Conservation (phyloP, 1,140 invertebrate genomes). For the Hypothenemus hampei region DNA sequence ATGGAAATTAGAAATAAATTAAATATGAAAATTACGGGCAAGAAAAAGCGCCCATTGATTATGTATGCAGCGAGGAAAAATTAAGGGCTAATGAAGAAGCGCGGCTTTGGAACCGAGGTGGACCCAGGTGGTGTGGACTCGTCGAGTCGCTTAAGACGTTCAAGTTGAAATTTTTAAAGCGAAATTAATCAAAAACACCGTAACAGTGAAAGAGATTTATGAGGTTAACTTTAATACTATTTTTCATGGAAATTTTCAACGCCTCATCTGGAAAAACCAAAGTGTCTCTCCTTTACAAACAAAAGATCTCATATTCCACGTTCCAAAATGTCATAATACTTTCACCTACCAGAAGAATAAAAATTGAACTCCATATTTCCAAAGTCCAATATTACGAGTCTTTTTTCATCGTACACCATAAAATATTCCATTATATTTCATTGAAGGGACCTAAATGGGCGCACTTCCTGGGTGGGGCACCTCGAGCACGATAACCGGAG, state of each 20-base stretch:
- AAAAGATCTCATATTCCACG: no score
- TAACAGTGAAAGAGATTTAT: slow-evolving; percentile 2
- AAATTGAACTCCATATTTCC: no score
- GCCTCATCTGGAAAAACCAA: background rate
- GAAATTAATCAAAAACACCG: slow-evolving; percentile 9
- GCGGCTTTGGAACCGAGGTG: slow-evolving; percentile 30
- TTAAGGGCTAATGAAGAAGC: slow-evolving; percentile 48
- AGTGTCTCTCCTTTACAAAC: no score
- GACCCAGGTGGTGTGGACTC: slow-evolving; percentile 32
- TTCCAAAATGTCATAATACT: no score
- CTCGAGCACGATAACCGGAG: slow-evolving; percentile 29
- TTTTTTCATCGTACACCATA: background rate
- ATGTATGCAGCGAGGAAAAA: slow-evolving; percentile 48
- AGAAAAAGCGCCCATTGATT: slow-evolving; percentile 46
- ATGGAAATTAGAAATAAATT: slow-evolving; percentile 49
- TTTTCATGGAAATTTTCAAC: no score
- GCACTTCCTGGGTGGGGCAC: slow-evolving; percentile 22
- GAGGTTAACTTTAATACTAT: slow-evolving; percentile 1
- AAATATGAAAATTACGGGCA: slow-evolving; percentile 48
- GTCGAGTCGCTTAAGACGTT: background rate
- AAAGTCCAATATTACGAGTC: no score
- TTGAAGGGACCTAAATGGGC: slow-evolving; percentile 18
- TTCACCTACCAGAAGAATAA: no score
- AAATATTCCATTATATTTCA: slow-evolving; percentile 25
- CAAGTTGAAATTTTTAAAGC: slow-evolving; percentile 26